These are phyloP conservation scores for Neuroterus valhalla DNA, from an alignment of 1,140 invertebrate genomes.

Conservation along the genomic window DNA sequence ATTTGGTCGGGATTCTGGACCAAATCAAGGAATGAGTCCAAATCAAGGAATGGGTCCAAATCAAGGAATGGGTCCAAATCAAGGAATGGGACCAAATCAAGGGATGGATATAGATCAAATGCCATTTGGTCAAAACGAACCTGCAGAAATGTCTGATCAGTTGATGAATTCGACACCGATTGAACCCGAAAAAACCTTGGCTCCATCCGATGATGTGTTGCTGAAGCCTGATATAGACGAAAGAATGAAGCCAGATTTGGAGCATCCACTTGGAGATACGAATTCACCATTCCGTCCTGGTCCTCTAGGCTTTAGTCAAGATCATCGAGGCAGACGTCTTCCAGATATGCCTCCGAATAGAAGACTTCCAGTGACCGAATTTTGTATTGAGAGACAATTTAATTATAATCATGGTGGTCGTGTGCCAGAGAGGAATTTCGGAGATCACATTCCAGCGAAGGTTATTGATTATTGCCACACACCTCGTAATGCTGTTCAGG, in stretches of 20 bases:
- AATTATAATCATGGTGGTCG: conserved; percentile 71
- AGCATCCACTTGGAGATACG: neutral
- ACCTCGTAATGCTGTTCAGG: conserved; percentile 41
- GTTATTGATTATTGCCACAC: conserved; percentile 84
- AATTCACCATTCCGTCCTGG: neutral
- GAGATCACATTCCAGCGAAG: conserved; percentile 71
- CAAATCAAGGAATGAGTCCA: conserved; percentile 9
- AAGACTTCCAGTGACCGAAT: conserved; percentile 52
- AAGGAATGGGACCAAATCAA: neutral
- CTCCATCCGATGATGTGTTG: neutral
- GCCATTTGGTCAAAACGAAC: conserved; percentile 8
- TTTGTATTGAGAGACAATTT: conserved; percentile 67
- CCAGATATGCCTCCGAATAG: neutral
- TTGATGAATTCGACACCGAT: conserved; percentile 4
- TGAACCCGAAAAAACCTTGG: conserved; percentile 1
- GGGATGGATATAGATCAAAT: neutral
- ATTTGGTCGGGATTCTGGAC: neutral
- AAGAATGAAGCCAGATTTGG: conserved; percentile 10
- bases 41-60: neutral
- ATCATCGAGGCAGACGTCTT: neutral
- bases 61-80: neutral
- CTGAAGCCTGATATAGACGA: conserved; percentile 14
- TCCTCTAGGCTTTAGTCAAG: neutral
- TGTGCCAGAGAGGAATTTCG: conserved; percentile 49
- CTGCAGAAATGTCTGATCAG: neutral